Conservation (phyloP, 2,113 vertebrate genomes). For the Grallaria varia region DNA sequence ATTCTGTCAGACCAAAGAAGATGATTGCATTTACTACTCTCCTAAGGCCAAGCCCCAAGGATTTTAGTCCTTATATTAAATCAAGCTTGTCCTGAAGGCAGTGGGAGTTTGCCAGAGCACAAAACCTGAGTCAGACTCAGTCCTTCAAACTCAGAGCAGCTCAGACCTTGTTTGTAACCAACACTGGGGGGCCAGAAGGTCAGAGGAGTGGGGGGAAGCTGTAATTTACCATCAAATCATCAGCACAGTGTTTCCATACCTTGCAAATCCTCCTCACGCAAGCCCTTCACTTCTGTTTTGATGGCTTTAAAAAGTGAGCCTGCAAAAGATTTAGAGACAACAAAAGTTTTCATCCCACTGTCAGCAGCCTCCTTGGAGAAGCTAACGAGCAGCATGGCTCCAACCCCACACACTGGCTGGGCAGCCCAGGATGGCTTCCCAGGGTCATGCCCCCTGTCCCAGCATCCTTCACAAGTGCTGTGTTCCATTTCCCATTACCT, state of each 20-base stretch:
- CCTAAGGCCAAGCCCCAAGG: constrained; percentile 31
- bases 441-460: background rate
- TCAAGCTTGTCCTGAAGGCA: constrained; percentile 48
- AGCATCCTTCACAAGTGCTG: background rate
- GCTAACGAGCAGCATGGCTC: background rate
- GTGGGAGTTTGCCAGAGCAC: background rate
- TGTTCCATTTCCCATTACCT: background rate
- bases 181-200: background rate
- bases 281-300: background rate
- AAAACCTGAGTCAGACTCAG: background rate
- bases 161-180: background rate
- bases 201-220: background rate
- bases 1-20: constrained; percentile 38
- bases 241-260: background rate
- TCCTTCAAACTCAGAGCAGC: background rate
- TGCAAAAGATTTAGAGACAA: background rate
- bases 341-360: background rate
- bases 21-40: constrained; percentile 39
- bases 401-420: rapidly evolving
- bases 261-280: background rate
- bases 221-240: constrained; percentile 14
- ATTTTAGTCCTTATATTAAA: constrained; percentile 48
- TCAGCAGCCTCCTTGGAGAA: rapidly evolving
- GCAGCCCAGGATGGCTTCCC: background rate
- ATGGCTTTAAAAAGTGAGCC: background rate